Conservation (phyloP, 2,113 vertebrate genomes). For the Serinus canaria region DNA sequence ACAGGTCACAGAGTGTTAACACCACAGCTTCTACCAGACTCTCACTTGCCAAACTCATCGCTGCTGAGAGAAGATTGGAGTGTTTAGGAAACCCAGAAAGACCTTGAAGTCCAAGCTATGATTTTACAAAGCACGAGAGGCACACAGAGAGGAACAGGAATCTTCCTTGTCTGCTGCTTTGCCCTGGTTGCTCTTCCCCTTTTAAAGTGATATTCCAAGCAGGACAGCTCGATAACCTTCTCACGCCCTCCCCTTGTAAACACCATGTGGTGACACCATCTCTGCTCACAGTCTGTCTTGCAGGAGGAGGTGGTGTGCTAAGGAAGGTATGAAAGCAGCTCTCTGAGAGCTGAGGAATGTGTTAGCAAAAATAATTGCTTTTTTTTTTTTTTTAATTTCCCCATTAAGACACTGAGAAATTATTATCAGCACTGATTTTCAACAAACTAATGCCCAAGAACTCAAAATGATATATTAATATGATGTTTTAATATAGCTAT, state of each 20-base stretch:
- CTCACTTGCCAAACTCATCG: background rate
- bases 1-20: background rate
- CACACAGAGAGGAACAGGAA: background rate
- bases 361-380: background rate
- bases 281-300: background rate
- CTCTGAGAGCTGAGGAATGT: accelerated
- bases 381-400: background rate
- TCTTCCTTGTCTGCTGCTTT: background rate
- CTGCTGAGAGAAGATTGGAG: accelerated
- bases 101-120: background rate
- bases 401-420: background rate
- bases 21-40: background rate
- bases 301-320: background rate
- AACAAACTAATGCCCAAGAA: background rate
- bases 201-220: background rate
- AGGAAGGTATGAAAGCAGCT: background rate
- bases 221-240: background rate
- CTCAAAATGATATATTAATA: background rate
- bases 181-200: background rate
- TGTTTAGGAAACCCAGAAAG: background rate
- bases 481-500: background rate
- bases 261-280: background rate
- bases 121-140: background rate
- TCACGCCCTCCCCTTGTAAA: background rate
- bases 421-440: background rate